phyloP scores from a whole-genome alignment of 1,140 invertebrate genomes.

The Vanessa atalanta region DNA sequence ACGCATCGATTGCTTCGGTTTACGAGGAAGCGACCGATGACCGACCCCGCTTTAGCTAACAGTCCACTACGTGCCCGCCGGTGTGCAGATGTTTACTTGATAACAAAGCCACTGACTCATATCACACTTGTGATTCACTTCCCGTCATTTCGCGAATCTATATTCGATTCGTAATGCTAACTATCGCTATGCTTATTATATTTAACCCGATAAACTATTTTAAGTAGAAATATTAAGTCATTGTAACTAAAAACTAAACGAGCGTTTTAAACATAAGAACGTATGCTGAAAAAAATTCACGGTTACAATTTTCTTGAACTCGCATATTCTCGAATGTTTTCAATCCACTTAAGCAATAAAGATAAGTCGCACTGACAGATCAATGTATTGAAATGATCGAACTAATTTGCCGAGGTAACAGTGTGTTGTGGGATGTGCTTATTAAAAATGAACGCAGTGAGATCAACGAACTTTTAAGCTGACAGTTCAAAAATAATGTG shows the following conservation, averaged over 20 bases:
- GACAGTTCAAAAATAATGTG: conserved; percentile 80
- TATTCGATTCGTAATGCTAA: conserved; percentile 9
- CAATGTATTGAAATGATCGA: background rate
- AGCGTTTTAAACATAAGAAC: no score
- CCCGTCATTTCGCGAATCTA: conserved; percentile 52
- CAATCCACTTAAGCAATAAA: background rate
- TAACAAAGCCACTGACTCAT: conserved; percentile 63
- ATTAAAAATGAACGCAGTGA: conserved; percentile 66
- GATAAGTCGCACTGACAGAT: background rate
- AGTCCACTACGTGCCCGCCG: conserved; percentile 57
- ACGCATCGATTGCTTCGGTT: conserved; percentile 59
- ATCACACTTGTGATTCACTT: conserved; percentile 54
- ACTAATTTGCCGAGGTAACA: conserved; percentile 56
- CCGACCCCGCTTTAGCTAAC: conserved; percentile 49
- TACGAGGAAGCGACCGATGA: conserved; percentile 59
- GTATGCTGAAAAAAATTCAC: no score
- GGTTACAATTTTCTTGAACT: background rate
- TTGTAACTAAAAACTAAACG: background rate
- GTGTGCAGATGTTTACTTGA: conserved; percentile 59
- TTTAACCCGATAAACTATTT: background rate
- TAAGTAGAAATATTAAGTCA: background rate
- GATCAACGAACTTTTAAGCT: conserved; percentile 75
- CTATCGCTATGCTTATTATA: background rate
- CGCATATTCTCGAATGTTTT: background rate
- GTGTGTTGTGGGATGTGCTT: conserved; percentile 69